These are phyloP conservation scores for Eupithecia exiguata DNA, from an alignment of 2,888 invertebrate genomes.

Conservation along the genomic window DNA sequence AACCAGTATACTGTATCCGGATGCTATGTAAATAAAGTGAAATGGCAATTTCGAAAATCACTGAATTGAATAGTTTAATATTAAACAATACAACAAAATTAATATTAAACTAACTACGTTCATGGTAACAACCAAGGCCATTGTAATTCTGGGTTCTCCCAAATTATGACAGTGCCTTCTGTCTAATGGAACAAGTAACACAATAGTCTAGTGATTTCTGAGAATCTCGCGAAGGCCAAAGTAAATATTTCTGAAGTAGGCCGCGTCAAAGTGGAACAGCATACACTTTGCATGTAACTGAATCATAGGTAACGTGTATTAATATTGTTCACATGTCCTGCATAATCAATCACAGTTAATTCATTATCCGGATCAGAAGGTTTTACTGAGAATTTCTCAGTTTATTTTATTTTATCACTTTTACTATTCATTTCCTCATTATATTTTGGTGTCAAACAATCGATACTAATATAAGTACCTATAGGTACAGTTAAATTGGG, in stretches of 20 bases:
- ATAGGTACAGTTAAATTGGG: neutral
- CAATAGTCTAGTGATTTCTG: slow-evolving; percentile 56
- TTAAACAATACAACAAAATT: too few species aligned
- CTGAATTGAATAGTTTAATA: neutral
- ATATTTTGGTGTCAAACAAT: neutral
- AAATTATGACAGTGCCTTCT: slow-evolving; percentile 35
- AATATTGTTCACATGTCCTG: slow-evolving; percentile 28
- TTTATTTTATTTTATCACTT: neutral
- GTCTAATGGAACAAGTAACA: slow-evolving; percentile 41
- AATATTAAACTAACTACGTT: neutral
- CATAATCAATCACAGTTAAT: slow-evolving; percentile 31
- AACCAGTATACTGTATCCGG: slow-evolving; percentile 60
- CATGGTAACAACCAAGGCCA: slow-evolving; percentile 17
- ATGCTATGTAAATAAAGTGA: slow-evolving; percentile 52
- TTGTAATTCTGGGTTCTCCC: slow-evolving; percentile 25
- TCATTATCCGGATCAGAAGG: neutral
- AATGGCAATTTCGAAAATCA: slow-evolving; percentile 34
- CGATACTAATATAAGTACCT: neutral
- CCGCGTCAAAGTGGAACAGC: slow-evolving; percentile 58
- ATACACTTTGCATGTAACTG: slow-evolving; percentile 54
- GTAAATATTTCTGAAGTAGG: slow-evolving; percentile 67
- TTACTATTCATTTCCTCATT: neutral
- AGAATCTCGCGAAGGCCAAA: slow-evolving; percentile 61
- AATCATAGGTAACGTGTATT: slow-evolving; percentile 51
- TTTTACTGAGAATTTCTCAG: neutral